These are phyloP conservation scores for Amia ocellicauda DNA, from an alignment of 2,113 vertebrate species.

Conservation along the genomic window DNA sequence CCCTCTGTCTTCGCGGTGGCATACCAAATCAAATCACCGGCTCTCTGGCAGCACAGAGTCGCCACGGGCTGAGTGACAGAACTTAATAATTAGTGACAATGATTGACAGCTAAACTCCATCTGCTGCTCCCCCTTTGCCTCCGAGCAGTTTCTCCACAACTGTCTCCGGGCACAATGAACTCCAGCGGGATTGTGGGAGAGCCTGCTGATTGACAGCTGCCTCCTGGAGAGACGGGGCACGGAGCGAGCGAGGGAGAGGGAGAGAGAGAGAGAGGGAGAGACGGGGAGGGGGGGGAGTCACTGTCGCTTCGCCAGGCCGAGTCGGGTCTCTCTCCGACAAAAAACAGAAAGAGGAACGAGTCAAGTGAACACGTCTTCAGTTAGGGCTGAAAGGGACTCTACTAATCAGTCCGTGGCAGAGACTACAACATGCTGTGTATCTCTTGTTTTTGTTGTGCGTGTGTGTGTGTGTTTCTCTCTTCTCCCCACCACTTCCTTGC, in stretches of 20 bases:
- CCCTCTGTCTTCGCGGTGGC: conserved; percentile 74
- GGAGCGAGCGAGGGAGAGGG: too few relatives aligned
- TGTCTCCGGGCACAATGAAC: conserved; percentile 94
- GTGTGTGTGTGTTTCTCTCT: conserved; percentile 22
- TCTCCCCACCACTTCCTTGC: neutral
- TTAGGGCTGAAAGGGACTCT: too few relatives aligned
- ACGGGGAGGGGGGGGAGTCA: conserved; percentile 11
- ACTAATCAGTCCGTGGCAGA: conserved; percentile 51
- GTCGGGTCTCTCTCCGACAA: neutral
- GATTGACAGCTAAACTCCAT: conserved; percentile 97
- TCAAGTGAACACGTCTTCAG: conserved; percentile 30
- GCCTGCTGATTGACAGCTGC: conserved; percentile 96
- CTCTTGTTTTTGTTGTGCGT: too few relatives aligned
- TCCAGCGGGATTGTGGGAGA: conserved; percentile 84
- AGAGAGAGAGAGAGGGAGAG: conserved; percentile 19
- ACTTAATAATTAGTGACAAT: conserved; percentile 99
- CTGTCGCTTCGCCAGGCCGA: conserved; percentile 10
- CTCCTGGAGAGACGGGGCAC: conserved; percentile 82
- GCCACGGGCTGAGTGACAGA: conserved; percentile 98
- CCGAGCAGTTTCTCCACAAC: conserved; percentile 84
- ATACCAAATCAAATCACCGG: conserved; percentile 79
- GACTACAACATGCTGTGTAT: too few relatives aligned
- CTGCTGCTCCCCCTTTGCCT: conserved; percentile 84
- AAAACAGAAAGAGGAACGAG: conserved; percentile 21
- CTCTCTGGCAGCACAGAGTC: conserved; percentile 68